A percentile compares a stretch with the other conserved stretches of the same genome.
Evolutionary conservation across 2,888 invertebrate genomes (phyloP).

Genomic region (Chrysomela aeneicollis): DNA sequence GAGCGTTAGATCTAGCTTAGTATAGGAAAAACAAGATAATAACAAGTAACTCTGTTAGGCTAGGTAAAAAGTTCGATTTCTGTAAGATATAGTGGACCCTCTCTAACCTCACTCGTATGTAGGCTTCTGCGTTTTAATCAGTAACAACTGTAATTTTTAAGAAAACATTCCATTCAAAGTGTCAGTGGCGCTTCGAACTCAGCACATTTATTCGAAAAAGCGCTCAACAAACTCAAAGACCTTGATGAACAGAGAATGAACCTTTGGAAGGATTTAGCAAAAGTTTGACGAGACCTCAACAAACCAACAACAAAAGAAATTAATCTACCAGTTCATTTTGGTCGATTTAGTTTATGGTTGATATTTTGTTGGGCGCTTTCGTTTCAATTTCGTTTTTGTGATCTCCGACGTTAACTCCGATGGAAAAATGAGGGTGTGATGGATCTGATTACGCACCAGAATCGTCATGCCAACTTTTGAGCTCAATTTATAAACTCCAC

Average conservation of each 20-base stretch:
- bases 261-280: too few relatives aligned
- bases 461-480: background rate
- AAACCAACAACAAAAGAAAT: too few relatives aligned
- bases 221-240: conserved; percentile 20
- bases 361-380: background rate
- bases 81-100: conserved; percentile 51
- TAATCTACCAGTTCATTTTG: too few relatives aligned
- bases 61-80: conserved; percentile 51
- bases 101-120: conserved; percentile 37
- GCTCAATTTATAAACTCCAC: too few relatives aligned
- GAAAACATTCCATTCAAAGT: conserved; percentile 19
- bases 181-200: background rate
- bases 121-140: conserved; percentile 43
- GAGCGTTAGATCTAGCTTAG: conserved; percentile 55
- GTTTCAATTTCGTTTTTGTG: conserved; percentile 43
- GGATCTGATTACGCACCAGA: background rate
- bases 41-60: conserved; percentile 53
- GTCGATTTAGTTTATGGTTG: too few relatives aligned
- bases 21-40: conserved; percentile 46
- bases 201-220: conserved; percentile 36
- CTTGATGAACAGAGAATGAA: too few relatives aligned
- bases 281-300: too few relatives aligned
- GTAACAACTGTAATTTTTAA: conserved; percentile 13
- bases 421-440: conserved; percentile 10
- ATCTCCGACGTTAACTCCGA: conserved; percentile 29